Evolutionary conservation across 2,888 invertebrate genomes (phyloP).

Genomic region (Melanostoma scalare): DNA sequence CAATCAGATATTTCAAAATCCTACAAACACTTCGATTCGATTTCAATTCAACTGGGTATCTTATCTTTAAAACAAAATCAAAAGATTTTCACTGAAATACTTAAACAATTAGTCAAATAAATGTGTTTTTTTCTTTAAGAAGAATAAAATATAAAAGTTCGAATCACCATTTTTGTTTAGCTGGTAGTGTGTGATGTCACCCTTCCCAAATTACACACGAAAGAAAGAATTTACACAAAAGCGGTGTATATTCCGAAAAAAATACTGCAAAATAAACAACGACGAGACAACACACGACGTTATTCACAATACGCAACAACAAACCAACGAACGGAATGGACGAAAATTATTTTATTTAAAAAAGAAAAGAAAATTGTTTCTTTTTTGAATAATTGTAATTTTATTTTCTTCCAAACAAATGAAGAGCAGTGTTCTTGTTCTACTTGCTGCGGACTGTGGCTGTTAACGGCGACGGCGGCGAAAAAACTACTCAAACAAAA

Average conservation of each 20-base stretch:
- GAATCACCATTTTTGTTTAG: slow-evolving; percentile 66
- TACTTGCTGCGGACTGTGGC: slow-evolving; percentile 28
- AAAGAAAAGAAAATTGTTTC: slow-evolving; percentile 25
- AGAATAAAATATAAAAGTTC: slow-evolving; percentile 13
- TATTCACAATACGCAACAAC: slow-evolving; percentile 47
- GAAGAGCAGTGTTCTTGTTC: slow-evolving; percentile 17
- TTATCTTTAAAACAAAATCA: background rate
- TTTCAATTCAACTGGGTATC: background rate
- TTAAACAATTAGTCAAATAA: too few species aligned
- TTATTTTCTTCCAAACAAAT: slow-evolving; percentile 25
- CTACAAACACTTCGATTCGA: background rate
- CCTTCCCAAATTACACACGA: slow-evolving; percentile 63
- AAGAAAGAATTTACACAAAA: slow-evolving; percentile 46
- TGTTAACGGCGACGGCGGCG: slow-evolving; percentile 67
- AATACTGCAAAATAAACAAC: slow-evolving; percentile 24
- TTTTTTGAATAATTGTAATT: background rate
- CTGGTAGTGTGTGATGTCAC: slow-evolving; percentile 69
- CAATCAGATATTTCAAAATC: slow-evolving; percentile 1
- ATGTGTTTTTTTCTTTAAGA: background rate
- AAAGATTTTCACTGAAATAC: background rate
- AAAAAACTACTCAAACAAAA: slow-evolving; percentile 71
- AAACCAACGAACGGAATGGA: slow-evolving; percentile 60
- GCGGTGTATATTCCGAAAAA: slow-evolving; percentile 5
- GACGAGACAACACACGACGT: slow-evolving; percentile 41
- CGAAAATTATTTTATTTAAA: background rate